These are phyloP conservation scores for Gasterosteus nipponicus DNA, from an alignment of 2,113 vertebrate genomes.

Conservation along the genomic window DNA sequence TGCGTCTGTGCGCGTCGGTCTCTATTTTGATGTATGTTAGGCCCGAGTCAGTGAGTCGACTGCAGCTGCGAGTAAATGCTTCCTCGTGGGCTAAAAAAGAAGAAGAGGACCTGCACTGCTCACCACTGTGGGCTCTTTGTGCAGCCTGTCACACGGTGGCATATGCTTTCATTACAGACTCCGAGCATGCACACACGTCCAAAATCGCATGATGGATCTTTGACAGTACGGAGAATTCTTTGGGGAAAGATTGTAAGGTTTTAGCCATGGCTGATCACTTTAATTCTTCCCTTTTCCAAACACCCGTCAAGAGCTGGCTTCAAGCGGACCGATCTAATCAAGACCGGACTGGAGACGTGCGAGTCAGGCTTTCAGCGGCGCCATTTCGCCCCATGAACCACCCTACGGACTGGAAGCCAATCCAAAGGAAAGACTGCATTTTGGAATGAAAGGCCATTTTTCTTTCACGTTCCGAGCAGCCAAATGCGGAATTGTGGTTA, in stretches of 20 bases:
- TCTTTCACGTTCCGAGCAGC: slow-evolving; percentile 20
- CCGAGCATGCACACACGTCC: slow-evolving; percentile 26
- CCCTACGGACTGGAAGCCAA: slow-evolving; percentile 23
- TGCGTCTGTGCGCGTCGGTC: neutral
- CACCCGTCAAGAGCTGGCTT: slow-evolving; percentile 37
- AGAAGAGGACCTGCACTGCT: slow-evolving; percentile 1
- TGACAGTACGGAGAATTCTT: slow-evolving; percentile 42
- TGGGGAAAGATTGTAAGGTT: slow-evolving; percentile 36
- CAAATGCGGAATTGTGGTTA: slow-evolving; percentile 21
- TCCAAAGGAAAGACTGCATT: slow-evolving; percentile 45
- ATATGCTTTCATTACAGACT: slow-evolving; percentile 16
- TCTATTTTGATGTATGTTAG: slow-evolving; percentile 13
- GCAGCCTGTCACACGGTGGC: slow-evolving; percentile 16
- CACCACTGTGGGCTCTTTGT: slow-evolving; percentile 27
- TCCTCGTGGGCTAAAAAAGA: slow-evolving; percentile 1
- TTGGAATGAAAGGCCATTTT: slow-evolving; percentile 39
- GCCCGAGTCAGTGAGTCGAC: slow-evolving; percentile 19
- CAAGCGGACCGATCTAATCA: slow-evolving; percentile 23
- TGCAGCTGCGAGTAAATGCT: slow-evolving; percentile 10
- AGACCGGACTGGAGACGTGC: slow-evolving; percentile 47
- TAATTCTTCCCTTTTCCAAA: slow-evolving; percentile 38
- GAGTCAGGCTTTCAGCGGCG: slow-evolving; percentile 35
- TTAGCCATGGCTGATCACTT: slow-evolving; percentile 31
- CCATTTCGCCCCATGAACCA: slow-evolving; percentile 27
- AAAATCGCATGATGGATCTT: slow-evolving; percentile 28